phyloP scores from a whole-genome alignment of 2,797 vertebrate genomes.

The Syngnathus acus region DNA sequence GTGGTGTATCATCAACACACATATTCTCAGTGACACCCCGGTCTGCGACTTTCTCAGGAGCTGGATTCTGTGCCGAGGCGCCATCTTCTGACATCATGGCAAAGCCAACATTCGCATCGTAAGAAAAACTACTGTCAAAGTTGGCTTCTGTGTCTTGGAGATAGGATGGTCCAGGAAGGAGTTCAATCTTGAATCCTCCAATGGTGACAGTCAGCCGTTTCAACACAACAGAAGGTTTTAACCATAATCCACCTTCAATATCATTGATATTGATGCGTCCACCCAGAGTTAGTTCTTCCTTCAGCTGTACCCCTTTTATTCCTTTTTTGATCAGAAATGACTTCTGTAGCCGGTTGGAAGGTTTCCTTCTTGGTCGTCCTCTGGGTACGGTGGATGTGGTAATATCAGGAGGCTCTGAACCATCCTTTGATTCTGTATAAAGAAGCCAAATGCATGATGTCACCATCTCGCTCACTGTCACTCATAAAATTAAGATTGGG shows the following conservation, averaged over 20 bases:
- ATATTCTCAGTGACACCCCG: slow-evolving; percentile 30
- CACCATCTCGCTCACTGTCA: background rate
- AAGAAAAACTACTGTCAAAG: slow-evolving; percentile 42
- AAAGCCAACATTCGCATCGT: slow-evolving; percentile 37
- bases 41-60: slow-evolving; percentile 34
- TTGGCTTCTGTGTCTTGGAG: slow-evolving; percentile 31
- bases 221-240: slow-evolving; percentile 69
- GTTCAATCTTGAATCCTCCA: slow-evolving; percentile 75
- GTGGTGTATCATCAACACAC: slow-evolving; percentile 38
- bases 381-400: slow-evolving; percentile 58
- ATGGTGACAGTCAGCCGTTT: slow-evolving; percentile 72
- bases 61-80: slow-evolving; percentile 28
- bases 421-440: slow-evolving; percentile 70
- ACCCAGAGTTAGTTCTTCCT: slow-evolving; percentile 54
- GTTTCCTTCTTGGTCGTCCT: slow-evolving; percentile 66
- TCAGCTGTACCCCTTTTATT: slow-evolving; percentile 44
- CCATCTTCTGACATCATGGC: slow-evolving; percentile 39
- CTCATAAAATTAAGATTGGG: background rate
- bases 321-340: slow-evolving; percentile 58
- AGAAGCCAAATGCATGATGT: slow-evolving; percentile 7
- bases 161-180: slow-evolving; percentile 72
- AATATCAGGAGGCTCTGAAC: slow-evolving; percentile 61
- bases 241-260: slow-evolving; percentile 52
- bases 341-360: slow-evolving; percentile 62
- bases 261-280: slow-evolving; percentile 58